phyloP scores from a whole-genome alignment of 2,113 vertebrate species.

The Toxotes jaculatrix region DNA sequence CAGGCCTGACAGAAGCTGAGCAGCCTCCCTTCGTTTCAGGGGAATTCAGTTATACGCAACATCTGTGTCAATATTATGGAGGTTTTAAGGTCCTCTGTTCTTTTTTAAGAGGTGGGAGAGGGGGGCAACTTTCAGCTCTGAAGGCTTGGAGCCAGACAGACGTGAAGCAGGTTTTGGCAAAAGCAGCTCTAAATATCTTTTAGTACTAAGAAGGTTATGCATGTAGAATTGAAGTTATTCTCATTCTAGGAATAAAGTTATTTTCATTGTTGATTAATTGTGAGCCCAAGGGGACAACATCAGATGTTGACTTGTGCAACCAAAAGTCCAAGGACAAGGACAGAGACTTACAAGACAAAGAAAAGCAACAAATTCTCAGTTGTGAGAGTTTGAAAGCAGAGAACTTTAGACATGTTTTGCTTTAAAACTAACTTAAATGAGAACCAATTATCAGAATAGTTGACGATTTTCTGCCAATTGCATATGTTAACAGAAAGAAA shows the following conservation, averaged over 20 bases:
- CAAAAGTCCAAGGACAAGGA: not conserved
- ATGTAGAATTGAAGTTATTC: not conserved
- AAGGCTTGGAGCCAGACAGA: conserved; percentile 38
- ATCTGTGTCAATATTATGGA: conserved; percentile 88
- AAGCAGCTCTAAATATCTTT: conserved; percentile 40
- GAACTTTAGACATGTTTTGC: too few relatives aligned
- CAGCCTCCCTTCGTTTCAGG: conserved; percentile 55
- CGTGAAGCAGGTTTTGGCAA: conserved; percentile 45
- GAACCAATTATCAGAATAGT: too few relatives aligned
- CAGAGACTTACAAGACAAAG: too few relatives aligned
- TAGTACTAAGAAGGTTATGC: conserved; percentile 1
- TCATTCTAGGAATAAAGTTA: not conserved
- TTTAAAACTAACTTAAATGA: too few relatives aligned
- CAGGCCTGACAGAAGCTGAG: conserved; percentile 41
- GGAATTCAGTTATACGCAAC: conserved; percentile 78
- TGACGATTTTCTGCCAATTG: too few relatives aligned
- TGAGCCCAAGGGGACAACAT: not conserved
- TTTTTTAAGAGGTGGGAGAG: conserved; percentile 73
- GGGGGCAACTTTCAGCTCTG: conserved; percentile 63
- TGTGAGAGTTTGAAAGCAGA: not conserved
- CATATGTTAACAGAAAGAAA: not conserved
- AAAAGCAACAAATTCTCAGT: too few relatives aligned
- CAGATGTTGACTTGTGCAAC: not conserved
- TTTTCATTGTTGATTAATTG: not conserved
- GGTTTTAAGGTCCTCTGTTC: conserved; percentile 73